Evolutionary conservation across 2,113 vertebrate genomes (phyloP), one percentile per base, ranked within the genome.

Genomic region (Vimba vimba): DNA sequence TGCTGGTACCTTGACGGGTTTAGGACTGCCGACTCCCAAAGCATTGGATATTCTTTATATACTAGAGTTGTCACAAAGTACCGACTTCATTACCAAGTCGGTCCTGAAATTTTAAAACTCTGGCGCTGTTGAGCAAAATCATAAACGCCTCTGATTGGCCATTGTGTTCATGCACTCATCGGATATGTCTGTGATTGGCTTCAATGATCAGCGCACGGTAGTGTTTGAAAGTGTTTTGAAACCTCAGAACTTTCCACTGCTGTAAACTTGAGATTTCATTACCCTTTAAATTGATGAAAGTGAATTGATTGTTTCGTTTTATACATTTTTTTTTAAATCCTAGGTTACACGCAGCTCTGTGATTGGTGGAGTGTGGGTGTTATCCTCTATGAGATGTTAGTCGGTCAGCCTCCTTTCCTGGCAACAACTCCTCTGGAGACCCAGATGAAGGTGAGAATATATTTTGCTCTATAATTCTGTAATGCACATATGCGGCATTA

Each of bases 311-410:
- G 17, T 30, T 80, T 43, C 23, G 11, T 6, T 15, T 23, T 23
- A 27, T 64, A 0, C 33, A 25, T 78, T 21, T 23, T 52, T 15
- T 10, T 62, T 13, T 57, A 52, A 12, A 30, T 17, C 11, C 7
- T 59, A 87, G 95, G 98, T 83, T 99, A 99, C 91, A 99, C 98
- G 3, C 98, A 99, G 92, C 93, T 99, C 23, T 99, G 98, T 86
- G 98, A 99, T 81, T 99, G 98, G 98, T 99, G 98, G 98, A 99
- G 98, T 39, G 98, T 99, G 74, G 98, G 98, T 39, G 98, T 99
- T 88, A 99, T 99, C 94, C 92, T 99, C 85, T 99, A 99, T 91
- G 98, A 99, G 91, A 99, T 99, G 98, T 92, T 99, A 7, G 97
- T 99, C 4, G 98, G 98, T n/a, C 98, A 99, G 82, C 98, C 98